Evolutionary conservation across 2,113 vertebrate genomes (phyloP), one percentile per base, ranked within the genome.

Genomic region (Coracopsis vasa): DNA sequence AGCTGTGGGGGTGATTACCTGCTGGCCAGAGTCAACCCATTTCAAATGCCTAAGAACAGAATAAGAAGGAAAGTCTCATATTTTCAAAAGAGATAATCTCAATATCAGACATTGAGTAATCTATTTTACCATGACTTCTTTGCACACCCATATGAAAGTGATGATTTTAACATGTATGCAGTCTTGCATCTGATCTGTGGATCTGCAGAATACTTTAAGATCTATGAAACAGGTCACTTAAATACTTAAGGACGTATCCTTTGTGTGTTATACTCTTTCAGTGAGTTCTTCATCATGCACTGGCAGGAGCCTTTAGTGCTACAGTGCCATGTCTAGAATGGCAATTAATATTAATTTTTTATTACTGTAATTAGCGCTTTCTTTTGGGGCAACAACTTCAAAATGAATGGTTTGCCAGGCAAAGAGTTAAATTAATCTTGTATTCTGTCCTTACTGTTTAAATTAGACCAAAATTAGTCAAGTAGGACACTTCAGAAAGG

Each of bases 341-440:
- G 4, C 48, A 62, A 58, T 54, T 39, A 56, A 42, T 88, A 75
- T 62, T 85, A 61, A 13, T n/a, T 90, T 62, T 84, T 93, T 53
- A 44, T 62, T 88, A 44, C 9, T 21, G 23, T 54, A 95, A 89
- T 94, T 90, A 84, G 18, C 45, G 7, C 14, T 88, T 92, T 72
- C 24, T 80, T 88, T 88, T 44, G n/a, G 33, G 37, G 16, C 13
- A 60, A 72, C 47, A 75, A 75, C 90, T 97, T 97, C 37, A 93
- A 96, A 97, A 95, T 74, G 17, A 88, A 80, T 64, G 12, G 29
- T 92, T 94, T 95, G 15, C 27, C 56, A 80, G 58, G 28, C 51
- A 95, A 92, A 96, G 71, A 56, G 90, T 94, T 94, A 97, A 96
- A 94, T 96, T 93, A 96, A 92, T 96, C 77, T 91, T 92, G 48